Evolutionary conservation across 1,140 invertebrate genomes (phyloP).

Genomic region (Schlechtendalia chinensis): DNA sequence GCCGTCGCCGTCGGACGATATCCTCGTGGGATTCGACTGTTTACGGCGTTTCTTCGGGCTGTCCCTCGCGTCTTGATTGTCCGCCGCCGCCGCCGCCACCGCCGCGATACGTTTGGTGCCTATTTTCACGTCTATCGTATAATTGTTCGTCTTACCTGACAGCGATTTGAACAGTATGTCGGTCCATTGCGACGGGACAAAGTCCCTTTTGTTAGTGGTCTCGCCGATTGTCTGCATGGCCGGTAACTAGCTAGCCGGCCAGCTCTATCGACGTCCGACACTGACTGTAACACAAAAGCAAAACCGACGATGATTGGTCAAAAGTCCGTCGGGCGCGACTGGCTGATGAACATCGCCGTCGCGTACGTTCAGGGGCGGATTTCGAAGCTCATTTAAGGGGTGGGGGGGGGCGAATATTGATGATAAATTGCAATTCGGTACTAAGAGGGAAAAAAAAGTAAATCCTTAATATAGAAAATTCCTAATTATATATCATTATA

Average conservation of each 20-base stretch:
- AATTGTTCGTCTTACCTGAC: slow-evolving; percentile 28
- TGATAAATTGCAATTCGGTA: no score
- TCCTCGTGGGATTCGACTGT: slow-evolving; percentile 54
- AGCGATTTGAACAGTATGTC: slow-evolving; percentile 41
- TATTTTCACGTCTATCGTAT: slow-evolving; percentile 45
- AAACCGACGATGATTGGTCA: background rate
- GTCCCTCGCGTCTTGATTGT: background rate
- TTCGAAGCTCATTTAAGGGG: no score
- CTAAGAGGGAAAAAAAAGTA: no score
- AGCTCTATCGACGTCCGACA: background rate
- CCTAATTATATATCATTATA: no score
- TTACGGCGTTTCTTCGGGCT: slow-evolving; percentile 53
- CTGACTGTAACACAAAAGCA: background rate
- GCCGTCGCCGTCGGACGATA: slow-evolving; percentile 51
- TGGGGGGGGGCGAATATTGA: no score
- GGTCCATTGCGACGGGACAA: slow-evolving; percentile 28
- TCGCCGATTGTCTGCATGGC: slow-evolving; percentile 34
- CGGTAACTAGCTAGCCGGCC: no score
- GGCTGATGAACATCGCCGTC: no score
- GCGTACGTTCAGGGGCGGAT: no score
- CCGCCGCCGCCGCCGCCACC: background rate
- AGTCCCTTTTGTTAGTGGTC: slow-evolving; percentile 19
- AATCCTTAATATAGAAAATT: no score
- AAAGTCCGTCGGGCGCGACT: no score
- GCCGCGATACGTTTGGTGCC: slow-evolving; percentile 21